Base-by-base conservation (phyloP, 1,140 invertebrate species). In the Papilio glaucus region DNA sequence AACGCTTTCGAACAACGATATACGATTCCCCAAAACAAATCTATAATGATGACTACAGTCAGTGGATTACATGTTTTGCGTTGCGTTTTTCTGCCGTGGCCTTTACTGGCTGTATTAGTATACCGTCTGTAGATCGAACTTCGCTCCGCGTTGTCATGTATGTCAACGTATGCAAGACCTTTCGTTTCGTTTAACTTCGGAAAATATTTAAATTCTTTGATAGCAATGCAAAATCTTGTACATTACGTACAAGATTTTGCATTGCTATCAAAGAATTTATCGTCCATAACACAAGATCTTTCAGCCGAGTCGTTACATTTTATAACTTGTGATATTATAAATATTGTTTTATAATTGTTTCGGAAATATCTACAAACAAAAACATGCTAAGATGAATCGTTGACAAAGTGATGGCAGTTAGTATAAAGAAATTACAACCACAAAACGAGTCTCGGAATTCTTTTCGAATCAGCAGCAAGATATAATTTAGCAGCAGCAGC, bases 1-100 rank as follows among this genome's bases (percentile, higher is more conserved):
- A 70, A 42, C 21, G 60, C 57, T 68, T 72, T 72, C 1, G 53
- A 68, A 72, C 67, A 60, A 24, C 49, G 18, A 10, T 24, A 9
- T 24, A 45, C 1, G 4, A 33, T 33, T 33, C 7, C 18, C 15
- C 49, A 53, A 18, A 24, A 24, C 49, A 53, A 53, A 53, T 53
- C 18, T 53, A 57, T 26, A 57, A 57, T 57, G 9, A 57, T 24
- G 21, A 9, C 18, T 49, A 49, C 2, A 2, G 7, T 49, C 2
- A 4, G 21, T 7, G 15, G 2, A 3, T 24, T 15, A 21, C 45
- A 21, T 2, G 12, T 42, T 42, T 42, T 49, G 18, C n/a, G n/a
- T n/a, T 49, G 7, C 8, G 18, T 18, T 6, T 49, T 21, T 49
- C 45, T n/a, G n/a, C n/a, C n/a, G 45, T 9, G 45, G 18, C 45